Evolutionary conservation across 2,888 invertebrate genomes (phyloP).

Genomic region (Ectropis crepuscularia): DNA sequence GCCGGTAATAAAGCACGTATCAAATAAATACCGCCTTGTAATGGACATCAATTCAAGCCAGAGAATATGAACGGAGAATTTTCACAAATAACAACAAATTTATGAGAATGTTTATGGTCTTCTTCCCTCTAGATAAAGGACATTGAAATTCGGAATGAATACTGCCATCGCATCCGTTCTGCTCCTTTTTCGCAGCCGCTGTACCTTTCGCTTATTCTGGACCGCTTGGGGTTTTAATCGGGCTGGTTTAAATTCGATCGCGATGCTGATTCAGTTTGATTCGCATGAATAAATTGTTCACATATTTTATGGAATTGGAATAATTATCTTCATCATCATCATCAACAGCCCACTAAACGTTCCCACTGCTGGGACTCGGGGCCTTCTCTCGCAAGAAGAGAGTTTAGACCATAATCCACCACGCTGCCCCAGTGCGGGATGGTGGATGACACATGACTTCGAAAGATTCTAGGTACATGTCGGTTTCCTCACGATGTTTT

Average conservation of each 20-base stretch:
- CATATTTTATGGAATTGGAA: no score
- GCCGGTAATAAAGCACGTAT: slow-evolving; percentile 40
- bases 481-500: no score
- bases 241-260: background rate
- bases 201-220: slow-evolving; percentile 51
- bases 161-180: slow-evolving; percentile 52
- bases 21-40: slow-evolving; percentile 40
- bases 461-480: no score
- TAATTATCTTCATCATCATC: no score
- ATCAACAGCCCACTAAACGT: no score
- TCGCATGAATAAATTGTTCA: no score
- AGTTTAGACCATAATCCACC: no score
- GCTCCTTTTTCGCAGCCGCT: slow-evolving; percentile 41
- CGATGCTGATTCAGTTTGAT: no score
- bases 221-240: background rate
- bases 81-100: slow-evolving; percentile 73
- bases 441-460: no score
- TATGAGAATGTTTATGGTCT: slow-evolving; percentile 72
- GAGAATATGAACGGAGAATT: slow-evolving; percentile 49
- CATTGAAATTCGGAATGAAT: slow-evolving; percentile 76
- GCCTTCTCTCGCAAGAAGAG: no score
- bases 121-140: slow-evolving; percentile 70
- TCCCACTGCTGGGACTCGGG: no score
- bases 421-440: no score
- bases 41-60: slow-evolving; percentile 43